Conservation (phyloP, 2,888 invertebrate genomes). For the Conomelus anceps region DNA sequence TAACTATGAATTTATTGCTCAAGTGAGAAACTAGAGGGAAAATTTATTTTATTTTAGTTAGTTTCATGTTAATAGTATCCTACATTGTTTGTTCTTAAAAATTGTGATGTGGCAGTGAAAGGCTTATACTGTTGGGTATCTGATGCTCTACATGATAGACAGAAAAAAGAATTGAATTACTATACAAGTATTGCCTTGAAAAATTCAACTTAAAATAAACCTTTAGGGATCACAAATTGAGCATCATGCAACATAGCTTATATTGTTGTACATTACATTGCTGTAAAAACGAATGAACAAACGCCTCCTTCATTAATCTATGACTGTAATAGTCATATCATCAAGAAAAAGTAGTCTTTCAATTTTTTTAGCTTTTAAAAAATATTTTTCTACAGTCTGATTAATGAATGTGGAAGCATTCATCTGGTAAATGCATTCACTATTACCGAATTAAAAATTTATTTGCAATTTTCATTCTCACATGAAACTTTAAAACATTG, state of each 20-base stretch:
- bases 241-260: slow-evolving; percentile 22
- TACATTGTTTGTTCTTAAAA: neutral
- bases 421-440: neutral
- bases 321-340: neutral
- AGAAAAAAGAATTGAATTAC: neutral
- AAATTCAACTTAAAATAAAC: slow-evolving; percentile 9
- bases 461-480: neutral
- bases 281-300: neutral
- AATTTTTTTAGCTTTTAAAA: neutral
- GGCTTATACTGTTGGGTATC: neutral
- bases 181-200: neutral
- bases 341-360: neutral
- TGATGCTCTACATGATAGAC: neutral
- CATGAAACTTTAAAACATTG: neutral
- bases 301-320: neutral
- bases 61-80: neutral
- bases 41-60: neutral
- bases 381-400: neutral
- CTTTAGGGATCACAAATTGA: slow-evolving; percentile 15
- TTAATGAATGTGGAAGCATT: slow-evolving; percentile 3
- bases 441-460: neutral
- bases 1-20: slow-evolving; percentile 8
- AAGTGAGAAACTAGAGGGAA: neutral
- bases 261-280: slow-evolving; percentile 21
- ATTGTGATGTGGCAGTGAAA: neutral